phyloP scores from a whole-genome alignment of 2,888 invertebrate species.

The Drosophila borborema region DNA sequence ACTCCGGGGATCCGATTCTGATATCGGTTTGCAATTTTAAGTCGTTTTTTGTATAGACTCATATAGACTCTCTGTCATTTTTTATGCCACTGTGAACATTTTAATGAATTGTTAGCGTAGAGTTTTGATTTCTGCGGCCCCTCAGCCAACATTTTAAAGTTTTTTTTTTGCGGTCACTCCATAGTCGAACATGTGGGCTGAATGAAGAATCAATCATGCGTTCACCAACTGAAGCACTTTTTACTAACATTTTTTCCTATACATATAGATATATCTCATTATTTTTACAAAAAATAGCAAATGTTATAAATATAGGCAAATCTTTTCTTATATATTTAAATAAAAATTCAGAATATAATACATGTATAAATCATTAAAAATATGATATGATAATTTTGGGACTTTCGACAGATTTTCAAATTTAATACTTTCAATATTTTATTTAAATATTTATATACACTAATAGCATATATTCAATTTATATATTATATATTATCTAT shows the following conservation, averaged over 20 bases:
- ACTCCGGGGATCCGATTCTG: slow-evolving; percentile 17
- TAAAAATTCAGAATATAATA: background rate
- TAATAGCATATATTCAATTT: too few relatives aligned
- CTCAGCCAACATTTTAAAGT: slow-evolving; percentile 43
- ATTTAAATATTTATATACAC: too few relatives aligned
- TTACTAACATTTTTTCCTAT: background rate
- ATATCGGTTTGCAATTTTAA: slow-evolving; percentile 41
- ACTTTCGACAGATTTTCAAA: too few relatives aligned
- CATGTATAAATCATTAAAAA: background rate
- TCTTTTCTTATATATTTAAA: background rate
- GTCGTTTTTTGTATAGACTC: slow-evolving; percentile 21
- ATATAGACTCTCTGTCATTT: slow-evolving; percentile 14
- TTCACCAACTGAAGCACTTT: background rate
- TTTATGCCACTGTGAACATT: slow-evolving; percentile 61
- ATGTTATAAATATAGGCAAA: background rate
- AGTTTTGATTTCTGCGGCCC: slow-evolving; percentile 24
- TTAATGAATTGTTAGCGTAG: slow-evolving; percentile 63
- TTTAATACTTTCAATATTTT: too few relatives aligned
- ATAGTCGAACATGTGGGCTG: slow-evolving; percentile 46
- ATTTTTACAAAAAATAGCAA: background rate
- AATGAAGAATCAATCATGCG: slow-evolving; percentile 22
- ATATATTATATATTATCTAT: too few relatives aligned
- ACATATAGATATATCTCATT: background rate
- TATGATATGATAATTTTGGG: background rate
- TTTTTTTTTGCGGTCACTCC: slow-evolving; percentile 29